A percentile compares a stretch with the other conserved stretches of the same genome.
These are phyloP conservation scores for Lithophane socia DNA, from an alignment of 2,888 invertebrate genomes.

Conservation along the genomic window DNA sequence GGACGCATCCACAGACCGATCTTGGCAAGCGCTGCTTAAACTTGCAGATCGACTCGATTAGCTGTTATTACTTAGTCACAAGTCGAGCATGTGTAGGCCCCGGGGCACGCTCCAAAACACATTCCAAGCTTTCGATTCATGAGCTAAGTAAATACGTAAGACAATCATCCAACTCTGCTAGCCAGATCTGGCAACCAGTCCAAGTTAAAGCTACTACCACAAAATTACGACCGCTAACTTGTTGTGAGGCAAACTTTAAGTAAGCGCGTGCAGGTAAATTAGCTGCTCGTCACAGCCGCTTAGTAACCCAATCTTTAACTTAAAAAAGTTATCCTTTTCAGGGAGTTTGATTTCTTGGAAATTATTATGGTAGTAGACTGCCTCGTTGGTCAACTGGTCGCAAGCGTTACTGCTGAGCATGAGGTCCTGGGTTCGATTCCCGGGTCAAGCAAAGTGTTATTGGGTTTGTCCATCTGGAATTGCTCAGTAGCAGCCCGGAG, in stretches of 20 bases:
- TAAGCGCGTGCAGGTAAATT: conserved; percentile 52
- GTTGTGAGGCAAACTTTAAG: conserved; percentile 41
- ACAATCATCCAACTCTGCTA: conserved; percentile 10
- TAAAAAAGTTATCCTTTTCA: conserved; percentile 24
- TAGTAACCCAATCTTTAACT: conserved; percentile 50
- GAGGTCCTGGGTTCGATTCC: too few species aligned
- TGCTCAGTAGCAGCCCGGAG: too few species aligned
- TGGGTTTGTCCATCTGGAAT: too few species aligned
- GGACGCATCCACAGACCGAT: rapidly evolving
- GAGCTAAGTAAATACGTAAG: conserved; percentile 12
- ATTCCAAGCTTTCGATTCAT: neutral
- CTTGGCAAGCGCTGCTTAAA: neutral
- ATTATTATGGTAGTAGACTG: too few species aligned
- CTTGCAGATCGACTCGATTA: neutral
- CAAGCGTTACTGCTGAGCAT: too few species aligned
- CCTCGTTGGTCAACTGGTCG: too few species aligned
- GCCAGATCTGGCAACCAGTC: conserved; percentile 1
- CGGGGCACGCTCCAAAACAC: too few species aligned
- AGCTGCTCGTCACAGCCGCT: conserved; percentile 41
- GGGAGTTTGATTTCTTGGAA: neutral
- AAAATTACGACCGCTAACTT: conserved; percentile 51
- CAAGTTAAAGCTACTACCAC: conserved; percentile 24
- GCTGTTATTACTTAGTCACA: neutral
- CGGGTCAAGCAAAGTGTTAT: too few species aligned
- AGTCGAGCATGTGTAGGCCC: neutral